These are phyloP conservation scores for Perca schrenkii DNA, from an alignment of 2,113 vertebrate species.

Conservation along the genomic window DNA sequence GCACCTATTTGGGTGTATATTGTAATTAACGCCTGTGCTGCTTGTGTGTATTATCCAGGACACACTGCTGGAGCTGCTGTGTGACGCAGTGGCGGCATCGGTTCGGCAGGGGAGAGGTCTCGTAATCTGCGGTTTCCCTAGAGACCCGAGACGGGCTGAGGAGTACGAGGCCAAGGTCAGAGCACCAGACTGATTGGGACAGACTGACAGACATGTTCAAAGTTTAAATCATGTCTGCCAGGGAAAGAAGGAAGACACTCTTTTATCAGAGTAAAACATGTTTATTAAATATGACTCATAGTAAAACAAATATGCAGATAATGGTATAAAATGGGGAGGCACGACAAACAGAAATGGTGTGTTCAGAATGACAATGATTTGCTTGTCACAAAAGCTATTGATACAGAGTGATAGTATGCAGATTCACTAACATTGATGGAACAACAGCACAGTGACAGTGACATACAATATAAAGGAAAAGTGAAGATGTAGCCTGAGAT, in stretches of 20 bases:
- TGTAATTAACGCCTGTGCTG: background rate
- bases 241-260: too few relatives aligned
- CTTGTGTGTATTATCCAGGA: slow-evolving; percentile 78
- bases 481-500: background rate
- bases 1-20: background rate
- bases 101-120: slow-evolving; percentile 86
- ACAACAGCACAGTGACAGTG: background rate
- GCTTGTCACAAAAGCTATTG: background rate
- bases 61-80: slow-evolving; percentile 88
- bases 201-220: background rate
- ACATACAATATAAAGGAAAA: background rate
- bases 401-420: background rate
- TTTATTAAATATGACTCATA: slow-evolving; percentile 11
- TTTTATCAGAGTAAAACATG: background rate
- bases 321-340: background rate
- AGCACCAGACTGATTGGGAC: background rate
- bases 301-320: background rate
- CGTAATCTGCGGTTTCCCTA: slow-evolving; percentile 91
- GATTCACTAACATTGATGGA: background rate
- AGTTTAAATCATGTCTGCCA: background rate
- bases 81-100: slow-evolving; percentile 85
- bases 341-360: background rate
- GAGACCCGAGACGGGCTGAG: slow-evolving; percentile 88
- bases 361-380: background rate
- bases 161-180: slow-evolving; percentile 91